Evolutionary conservation across 2,113 vertebrate species (phyloP).

Genomic region (Oreotragus oreotragus): DNA sequence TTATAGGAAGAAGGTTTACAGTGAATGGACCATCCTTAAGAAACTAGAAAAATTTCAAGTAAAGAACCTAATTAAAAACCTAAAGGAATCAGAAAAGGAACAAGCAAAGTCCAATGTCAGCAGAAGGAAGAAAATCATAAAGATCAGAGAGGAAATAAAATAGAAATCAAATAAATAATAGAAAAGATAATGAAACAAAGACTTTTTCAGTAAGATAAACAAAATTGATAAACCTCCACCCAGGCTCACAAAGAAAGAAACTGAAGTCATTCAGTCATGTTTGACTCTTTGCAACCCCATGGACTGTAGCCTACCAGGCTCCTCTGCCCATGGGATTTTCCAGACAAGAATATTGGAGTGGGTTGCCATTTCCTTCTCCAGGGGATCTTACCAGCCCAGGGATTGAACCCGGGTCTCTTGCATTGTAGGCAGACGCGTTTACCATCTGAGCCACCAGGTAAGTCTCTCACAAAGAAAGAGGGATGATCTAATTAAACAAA

Average conservation of each 20-base stretch:
- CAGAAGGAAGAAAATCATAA: neutral
- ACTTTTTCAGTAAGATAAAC: neutral
- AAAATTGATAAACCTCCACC: neutral
- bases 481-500: neutral
- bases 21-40: neutral
- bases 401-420: accelerated
- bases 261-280: no score
- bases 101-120: neutral
- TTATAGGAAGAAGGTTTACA: neutral
- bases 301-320: no score
- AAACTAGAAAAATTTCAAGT: neutral
- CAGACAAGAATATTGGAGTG: no score
- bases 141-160: neutral
- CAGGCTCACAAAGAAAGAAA: neutral
- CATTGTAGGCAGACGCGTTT: no score
- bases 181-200: neutral
- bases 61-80: neutral
- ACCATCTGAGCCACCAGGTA: no score
- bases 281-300: accelerated
- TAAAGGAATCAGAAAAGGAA: neutral
- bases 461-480: neutral
- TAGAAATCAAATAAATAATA: neutral
- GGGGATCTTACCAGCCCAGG: no score
- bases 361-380: no score
- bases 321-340: no score